Evolutionary conservation across 1,140 invertebrate species (phyloP).

Genomic region (Cydia amplana): DNA sequence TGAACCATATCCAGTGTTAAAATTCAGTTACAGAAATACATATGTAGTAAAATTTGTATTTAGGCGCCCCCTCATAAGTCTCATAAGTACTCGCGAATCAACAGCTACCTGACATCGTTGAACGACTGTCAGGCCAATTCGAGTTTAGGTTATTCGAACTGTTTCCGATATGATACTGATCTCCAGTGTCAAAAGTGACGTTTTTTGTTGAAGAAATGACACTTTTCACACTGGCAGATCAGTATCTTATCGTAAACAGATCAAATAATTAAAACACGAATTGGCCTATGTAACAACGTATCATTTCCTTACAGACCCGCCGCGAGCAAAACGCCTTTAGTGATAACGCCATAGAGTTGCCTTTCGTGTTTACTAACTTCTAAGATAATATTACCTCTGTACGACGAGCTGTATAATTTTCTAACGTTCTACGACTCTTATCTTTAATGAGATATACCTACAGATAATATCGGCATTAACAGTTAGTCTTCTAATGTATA

Average conservation of each 20-base stretch:
- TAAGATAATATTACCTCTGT: slow-evolving; percentile 10
- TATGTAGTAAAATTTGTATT: too few relatives aligned
- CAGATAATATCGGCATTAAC: slow-evolving; percentile 1
- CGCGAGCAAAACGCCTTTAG: background rate
- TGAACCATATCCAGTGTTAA: too few relatives aligned
- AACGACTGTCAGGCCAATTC: too few relatives aligned
- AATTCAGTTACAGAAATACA: too few relatives aligned
- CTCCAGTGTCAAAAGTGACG: too few relatives aligned
- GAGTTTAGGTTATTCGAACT: too few relatives aligned
- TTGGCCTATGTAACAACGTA: too few relatives aligned
- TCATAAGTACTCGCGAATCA: background rate
- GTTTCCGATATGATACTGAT: too few relatives aligned
- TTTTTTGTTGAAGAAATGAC: too few relatives aligned
- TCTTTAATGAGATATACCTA: background rate
- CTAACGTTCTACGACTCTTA: background rate
- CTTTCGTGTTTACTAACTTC: background rate
- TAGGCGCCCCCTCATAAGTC: background rate
- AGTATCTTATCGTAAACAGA: too few relatives aligned
- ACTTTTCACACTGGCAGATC: too few relatives aligned
- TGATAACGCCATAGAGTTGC: slow-evolving; percentile 24
- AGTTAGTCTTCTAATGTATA: background rate
- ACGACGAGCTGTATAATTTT: background rate
- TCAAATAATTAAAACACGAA: too few relatives aligned
- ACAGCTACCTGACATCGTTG: background rate
- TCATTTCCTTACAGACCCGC: background rate